Conservation (phyloP, 2,888 invertebrate species). For the Callosobruchus maculatus region DNA sequence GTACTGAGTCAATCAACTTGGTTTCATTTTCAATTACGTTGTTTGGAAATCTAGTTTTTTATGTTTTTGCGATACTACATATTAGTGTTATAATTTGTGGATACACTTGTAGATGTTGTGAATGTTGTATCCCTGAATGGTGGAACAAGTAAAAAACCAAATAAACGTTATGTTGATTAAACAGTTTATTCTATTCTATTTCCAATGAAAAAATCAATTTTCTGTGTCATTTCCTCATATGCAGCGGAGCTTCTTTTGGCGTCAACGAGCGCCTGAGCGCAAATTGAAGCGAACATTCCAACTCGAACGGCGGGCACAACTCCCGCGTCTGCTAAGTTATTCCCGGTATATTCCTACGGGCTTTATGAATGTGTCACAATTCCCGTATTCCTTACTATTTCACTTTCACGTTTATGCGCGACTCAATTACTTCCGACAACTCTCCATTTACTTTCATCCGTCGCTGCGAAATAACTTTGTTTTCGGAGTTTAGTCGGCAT, state of each 20-base stretch:
- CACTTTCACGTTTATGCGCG: conserved; percentile 31
- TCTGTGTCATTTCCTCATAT: background rate
- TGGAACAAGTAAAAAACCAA: too few relatives aligned
- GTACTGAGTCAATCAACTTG: too few relatives aligned
- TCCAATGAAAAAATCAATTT: background rate
- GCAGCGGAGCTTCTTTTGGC: background rate
- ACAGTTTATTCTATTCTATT: background rate
- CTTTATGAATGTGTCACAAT: conserved; percentile 16
- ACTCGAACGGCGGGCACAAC: background rate
- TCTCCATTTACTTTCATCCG: conserved; percentile 21
- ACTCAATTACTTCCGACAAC: conserved; percentile 34
- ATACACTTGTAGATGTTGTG: too few relatives aligned
- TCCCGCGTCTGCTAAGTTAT: background rate
- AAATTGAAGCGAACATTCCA: background rate
- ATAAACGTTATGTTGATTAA: too few relatives aligned
- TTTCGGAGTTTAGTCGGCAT: background rate
- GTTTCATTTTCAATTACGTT: too few relatives aligned
- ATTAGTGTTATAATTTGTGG: too few relatives aligned
- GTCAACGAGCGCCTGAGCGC: background rate
- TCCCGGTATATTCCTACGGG: conserved; percentile 1
- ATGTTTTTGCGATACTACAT: too few relatives aligned
- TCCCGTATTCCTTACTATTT: conserved; percentile 29
- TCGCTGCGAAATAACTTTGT: background rate
- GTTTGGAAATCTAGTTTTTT: too few relatives aligned
- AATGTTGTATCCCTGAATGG: too few relatives aligned